Base-by-base conservation (phyloP, 2,113 vertebrate genomes). In the Pluvianellus socialis region DNA sequence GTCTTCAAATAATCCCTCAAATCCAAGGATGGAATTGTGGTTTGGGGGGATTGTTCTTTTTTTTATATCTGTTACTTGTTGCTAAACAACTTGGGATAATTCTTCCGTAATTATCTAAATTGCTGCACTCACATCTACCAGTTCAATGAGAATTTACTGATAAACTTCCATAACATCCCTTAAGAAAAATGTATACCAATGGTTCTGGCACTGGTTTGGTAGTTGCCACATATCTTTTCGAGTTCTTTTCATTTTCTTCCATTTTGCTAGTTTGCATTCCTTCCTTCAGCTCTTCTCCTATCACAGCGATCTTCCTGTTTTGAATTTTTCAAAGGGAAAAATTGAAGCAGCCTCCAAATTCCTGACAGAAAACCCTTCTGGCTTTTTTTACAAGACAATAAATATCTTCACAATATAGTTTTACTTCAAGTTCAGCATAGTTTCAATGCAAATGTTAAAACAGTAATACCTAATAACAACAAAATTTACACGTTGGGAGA, bases 11-110 rank as follows among this genome's bases (percentile, higher is more conserved):
- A 68, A 55, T 44, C 32, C 0, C 1, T 33, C 32, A 72, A 56
- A 61, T 10, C 28, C 65, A 93, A 82, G 42, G 16, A 62, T 28
- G 16, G 2, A 6, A 58, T 4, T 90, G 40, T 47, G 38, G 20
- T 74, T 52, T 5, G 32, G 35, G 1, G 4, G 2, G 2, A 18
- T 2, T 24, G 18, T 1, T 38, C 38, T 38, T 52, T 11, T 58
- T 81, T 70, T 26, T 42, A 3, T 33, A 55, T 30, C 6, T 17
- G 7, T 72, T 59, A 91, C 28, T 32, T 73, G 12, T 63, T 72
- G 24, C 44, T 75, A 63, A 92, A 90, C 3, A 63, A 22, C 20
- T 63, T 59, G 30, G 17, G 33, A 44, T 67, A 82, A 58, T 79
- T 90, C 5, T 63, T 90, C 11, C 32, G 72, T 42, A 62, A 35